phyloP scores from a whole-genome alignment of 2,888 invertebrate species.

The Tridacna gigas region DNA sequence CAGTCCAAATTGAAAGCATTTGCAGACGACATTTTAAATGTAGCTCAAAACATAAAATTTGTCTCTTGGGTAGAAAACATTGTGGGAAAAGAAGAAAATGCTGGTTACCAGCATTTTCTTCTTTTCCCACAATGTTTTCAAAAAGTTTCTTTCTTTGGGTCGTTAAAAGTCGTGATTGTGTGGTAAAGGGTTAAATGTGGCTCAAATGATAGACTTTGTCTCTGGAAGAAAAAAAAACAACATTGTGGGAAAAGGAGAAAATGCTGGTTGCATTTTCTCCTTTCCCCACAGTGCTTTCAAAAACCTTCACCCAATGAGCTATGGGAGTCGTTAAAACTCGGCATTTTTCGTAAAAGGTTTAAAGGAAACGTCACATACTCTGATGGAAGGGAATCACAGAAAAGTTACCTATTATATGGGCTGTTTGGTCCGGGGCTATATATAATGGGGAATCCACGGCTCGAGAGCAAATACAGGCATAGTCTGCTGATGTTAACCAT shows the following conservation, averaged over 20 bases:
- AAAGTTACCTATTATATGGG: constrained; percentile 9
- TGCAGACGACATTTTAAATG: too few relatives aligned
- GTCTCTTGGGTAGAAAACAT: too few relatives aligned
- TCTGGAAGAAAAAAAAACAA: neutral
- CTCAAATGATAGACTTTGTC: too few relatives aligned
- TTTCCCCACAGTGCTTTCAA: neutral
- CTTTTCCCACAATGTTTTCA: too few relatives aligned
- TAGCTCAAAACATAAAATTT: too few relatives aligned
- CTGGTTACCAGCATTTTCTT: too few relatives aligned
- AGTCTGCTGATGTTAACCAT: neutral
- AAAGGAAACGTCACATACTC: neutral
- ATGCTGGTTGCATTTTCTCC: neutral
- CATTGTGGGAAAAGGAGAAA: neutral
- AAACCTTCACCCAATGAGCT: neutral
- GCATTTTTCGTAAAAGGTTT: neutral
- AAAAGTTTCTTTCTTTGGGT: too few relatives aligned
- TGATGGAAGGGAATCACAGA: neutral
- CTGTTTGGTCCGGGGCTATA: neutral
- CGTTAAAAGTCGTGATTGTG: too few relatives aligned
- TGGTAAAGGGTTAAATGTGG: too few relatives aligned
- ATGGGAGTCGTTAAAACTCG: neutral
- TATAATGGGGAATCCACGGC: neutral
- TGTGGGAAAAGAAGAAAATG: too few relatives aligned
- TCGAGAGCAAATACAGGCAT: constrained; percentile 3
- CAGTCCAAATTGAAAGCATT: too few relatives aligned